Percentiles rank a stretch among this genome's conserved stretches.
Conservation (phyloP, 2,888 invertebrate species). For the Arctia plantaginis region DNA sequence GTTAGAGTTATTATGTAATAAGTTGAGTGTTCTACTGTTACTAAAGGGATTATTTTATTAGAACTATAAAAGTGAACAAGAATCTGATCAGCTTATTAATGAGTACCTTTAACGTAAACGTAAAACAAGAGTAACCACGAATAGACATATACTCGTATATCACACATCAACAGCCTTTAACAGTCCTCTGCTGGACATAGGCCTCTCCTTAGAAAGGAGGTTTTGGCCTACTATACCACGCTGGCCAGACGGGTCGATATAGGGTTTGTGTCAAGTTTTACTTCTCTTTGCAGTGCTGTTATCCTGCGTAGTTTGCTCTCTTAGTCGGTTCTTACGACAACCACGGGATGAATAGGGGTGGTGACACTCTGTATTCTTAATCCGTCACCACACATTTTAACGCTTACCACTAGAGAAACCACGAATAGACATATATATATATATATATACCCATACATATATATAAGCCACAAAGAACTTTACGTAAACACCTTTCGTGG, state of each 20-base stretch:
- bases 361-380: too few species aligned
- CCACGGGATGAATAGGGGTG: too few species aligned
- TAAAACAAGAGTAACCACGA: neutral
- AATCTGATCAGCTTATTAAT: neutral
- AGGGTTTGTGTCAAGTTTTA: too few species aligned
- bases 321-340: too few species aligned
- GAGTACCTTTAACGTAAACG: neutral
- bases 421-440: neutral
- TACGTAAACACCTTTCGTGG: conserved; percentile 3
- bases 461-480: neutral
- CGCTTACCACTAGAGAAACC: neutral
- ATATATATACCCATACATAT: neutral
- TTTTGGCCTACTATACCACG: too few species aligned
- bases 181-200: too few species aligned
- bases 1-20: neutral
- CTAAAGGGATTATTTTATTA: neutral
- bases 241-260: too few species aligned
- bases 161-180: too few species aligned
- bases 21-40: neutral
- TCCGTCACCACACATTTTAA: too few species aligned
- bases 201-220: too few species aligned
- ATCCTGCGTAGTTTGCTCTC: too few species aligned
- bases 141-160: neutral
- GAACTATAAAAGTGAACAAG: neutral
- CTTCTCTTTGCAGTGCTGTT: too few species aligned